Conservation (phyloP, 2,113 vertebrate genomes). For the Pterocles orientalis region DNA sequence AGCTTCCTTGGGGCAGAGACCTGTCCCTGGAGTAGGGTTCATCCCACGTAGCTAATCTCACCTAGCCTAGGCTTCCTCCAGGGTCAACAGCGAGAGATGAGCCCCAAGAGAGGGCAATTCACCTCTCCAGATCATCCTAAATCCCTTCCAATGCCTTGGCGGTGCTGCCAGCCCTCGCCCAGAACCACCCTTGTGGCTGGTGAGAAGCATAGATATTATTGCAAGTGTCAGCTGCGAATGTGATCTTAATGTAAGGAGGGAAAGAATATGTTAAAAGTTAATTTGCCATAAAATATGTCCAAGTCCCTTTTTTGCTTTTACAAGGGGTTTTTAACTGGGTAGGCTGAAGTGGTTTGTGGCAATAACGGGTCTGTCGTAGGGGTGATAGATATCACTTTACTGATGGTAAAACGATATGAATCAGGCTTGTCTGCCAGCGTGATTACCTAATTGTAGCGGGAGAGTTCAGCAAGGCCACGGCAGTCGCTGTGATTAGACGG, state of each 20-base stretch:
- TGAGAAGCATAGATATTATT: neutral
- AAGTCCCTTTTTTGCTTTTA: conserved; percentile 17
- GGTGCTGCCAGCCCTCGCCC: neutral
- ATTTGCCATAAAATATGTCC: conserved; percentile 60
- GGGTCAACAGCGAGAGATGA: neutral
- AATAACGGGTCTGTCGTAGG: conserved; percentile 1
- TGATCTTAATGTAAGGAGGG: neutral
- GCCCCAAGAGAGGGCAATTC: neutral
- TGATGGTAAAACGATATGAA: conserved; percentile 59
- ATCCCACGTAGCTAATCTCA: neutral
- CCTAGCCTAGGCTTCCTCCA: neutral
- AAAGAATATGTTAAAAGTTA: conserved; percentile 43
- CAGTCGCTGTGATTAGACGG: neutral
- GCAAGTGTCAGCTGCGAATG: neutral
- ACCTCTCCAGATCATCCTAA: neutral
- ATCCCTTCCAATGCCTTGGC: rapidly evolving
- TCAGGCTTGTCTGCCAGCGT: conserved; percentile 30
- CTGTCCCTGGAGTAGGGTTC: neutral
- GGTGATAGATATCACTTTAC: conserved; percentile 51
- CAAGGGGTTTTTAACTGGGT: conserved; percentile 15
- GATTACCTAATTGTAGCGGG: neutral
- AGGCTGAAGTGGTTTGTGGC: conserved; percentile 1
- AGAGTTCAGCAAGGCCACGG: conserved; percentile 39
- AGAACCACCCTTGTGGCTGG: neutral
- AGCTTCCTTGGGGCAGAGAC: neutral